Conservation (phyloP, 2,113 vertebrate species). For the Centropus unirufus region DNA sequence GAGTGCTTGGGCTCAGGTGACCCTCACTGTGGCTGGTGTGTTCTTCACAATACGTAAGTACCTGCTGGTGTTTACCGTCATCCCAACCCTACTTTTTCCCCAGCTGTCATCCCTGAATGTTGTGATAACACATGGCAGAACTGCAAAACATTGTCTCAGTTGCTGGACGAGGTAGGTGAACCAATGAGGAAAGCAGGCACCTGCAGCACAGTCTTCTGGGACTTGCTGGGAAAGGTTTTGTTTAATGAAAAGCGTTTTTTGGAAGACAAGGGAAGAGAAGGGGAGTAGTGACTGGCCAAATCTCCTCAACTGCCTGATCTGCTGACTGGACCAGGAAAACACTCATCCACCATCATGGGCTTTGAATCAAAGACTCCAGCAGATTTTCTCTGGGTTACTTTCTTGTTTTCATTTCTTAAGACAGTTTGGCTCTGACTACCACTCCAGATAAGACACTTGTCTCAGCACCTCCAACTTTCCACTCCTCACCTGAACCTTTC, state of each 20-base stretch:
- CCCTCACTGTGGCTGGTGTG: constrained; percentile 98
- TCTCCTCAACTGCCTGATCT: background rate
- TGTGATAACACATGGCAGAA: background rate
- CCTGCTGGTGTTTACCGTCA: background rate
- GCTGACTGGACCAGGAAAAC: background rate
- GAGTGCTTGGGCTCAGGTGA: constrained; percentile 94
- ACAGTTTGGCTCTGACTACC: background rate
- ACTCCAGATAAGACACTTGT: background rate
- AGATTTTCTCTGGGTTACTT: background rate
- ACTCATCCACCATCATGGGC: too few relatives aligned
- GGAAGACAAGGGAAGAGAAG: background rate
- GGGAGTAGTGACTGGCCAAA: background rate
- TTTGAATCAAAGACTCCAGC: background rate
- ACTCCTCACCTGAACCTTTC: background rate
- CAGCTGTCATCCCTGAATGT: background rate
- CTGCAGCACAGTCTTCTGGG: background rate
- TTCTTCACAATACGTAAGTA: constrained; percentile 96
- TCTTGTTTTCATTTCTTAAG: background rate
- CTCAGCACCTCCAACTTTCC: background rate
- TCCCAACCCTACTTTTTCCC: background rate
- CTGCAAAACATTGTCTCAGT: background rate
- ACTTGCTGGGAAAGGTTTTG: background rate
- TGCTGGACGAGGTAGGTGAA: background rate
- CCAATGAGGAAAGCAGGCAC: rapidly evolving
- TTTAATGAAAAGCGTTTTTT: background rate